phyloP scores from a whole-genome alignment of 2,113 vertebrate species.

The Piprites chloris region DNA sequence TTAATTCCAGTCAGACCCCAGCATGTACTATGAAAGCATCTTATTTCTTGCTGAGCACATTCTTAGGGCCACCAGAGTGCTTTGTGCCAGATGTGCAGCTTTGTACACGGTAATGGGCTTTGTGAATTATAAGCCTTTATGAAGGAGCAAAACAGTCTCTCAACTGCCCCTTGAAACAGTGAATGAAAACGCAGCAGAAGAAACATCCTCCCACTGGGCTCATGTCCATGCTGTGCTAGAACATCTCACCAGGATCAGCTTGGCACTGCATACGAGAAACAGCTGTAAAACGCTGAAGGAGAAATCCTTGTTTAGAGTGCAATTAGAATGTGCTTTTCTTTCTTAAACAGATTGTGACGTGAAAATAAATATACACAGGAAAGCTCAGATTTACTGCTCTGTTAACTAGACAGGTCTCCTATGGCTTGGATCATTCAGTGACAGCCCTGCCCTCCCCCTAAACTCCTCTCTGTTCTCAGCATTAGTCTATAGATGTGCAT shows the following conservation, averaged over 20 bases:
- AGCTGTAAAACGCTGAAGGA: constrained; percentile 51
- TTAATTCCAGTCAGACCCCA: neutral
- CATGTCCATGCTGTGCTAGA: constrained; percentile 21
- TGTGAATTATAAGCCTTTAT: constrained; percentile 25
- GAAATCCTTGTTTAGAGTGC: constrained; percentile 71
- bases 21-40: constrained; percentile 11
- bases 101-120: neutral
- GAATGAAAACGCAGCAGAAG: constrained; percentile 15
- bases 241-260: constrained; percentile 50
- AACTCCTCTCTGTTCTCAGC: neutral
- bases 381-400: constrained; percentile 54
- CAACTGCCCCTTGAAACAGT: constrained; percentile 20
- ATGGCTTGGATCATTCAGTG: constrained; percentile 61
- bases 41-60: constrained; percentile 1
- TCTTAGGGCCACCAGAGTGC: neutral
- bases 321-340: constrained; percentile 76
- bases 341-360: constrained; percentile 74
- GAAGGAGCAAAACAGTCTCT: constrained; percentile 32
- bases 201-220: constrained; percentile 6
- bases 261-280: constrained; percentile 41
- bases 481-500: neutral
- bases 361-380: constrained; percentile 74
- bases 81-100: constrained; percentile 7
- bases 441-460: neutral
- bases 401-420: constrained; percentile 71